Evolutionary conservation across 92 coral and sea anemone species (phyloP), one percentile per base, ranked within the genome.

Genomic region (Isaurus tuberculatus): DNA sequence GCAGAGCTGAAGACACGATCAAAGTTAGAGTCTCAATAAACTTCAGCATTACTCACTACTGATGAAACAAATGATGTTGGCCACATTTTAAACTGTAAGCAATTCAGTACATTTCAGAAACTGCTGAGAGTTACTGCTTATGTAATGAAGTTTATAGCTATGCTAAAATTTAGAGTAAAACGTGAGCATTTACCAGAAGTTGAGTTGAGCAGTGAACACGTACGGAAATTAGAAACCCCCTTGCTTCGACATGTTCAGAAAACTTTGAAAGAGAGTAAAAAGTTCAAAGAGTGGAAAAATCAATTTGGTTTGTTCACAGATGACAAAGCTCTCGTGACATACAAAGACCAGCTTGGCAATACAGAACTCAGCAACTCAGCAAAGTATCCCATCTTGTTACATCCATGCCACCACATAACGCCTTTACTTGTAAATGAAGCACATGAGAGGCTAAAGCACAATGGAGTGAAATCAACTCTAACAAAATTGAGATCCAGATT

Each of bases 381-480:
- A 4, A 53, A 53, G 25, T 25, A 53, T 25, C 63, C 63, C n/a
- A 53, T 53, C 22, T 19, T 53, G 2, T 53, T 53, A 9, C 63
- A 53, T 9, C 63, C 63, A 17, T 23, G n/a, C n/a, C 17, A 5
- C 26, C 7, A 53, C 19, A 53, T 53, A 3, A 1, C 20, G 1
- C 57, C 0, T 49, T 49, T 49, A 15, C 13, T 0, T 49, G 20
- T 49, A n/a, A 49, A n/a, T 13, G 23, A 49, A 5, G 16, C n/a
- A 1, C 22, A 49, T 19, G 58, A 49, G 22, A 49, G 17, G n/a
- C 15, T 63, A 1, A 49, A 13, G 58, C 88, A 84, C 30, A n/a
- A 31, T 14, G 83, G 83, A 19, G 32, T 74, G 9, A 84, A 74
- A 51, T 83, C 63, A 23, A 84, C 83, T 26, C 69, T 84, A 53